Evolutionary conservation across 2,113 vertebrate genomes (phyloP).

Genomic region (Cryptoleucopteryx plumbea): DNA sequence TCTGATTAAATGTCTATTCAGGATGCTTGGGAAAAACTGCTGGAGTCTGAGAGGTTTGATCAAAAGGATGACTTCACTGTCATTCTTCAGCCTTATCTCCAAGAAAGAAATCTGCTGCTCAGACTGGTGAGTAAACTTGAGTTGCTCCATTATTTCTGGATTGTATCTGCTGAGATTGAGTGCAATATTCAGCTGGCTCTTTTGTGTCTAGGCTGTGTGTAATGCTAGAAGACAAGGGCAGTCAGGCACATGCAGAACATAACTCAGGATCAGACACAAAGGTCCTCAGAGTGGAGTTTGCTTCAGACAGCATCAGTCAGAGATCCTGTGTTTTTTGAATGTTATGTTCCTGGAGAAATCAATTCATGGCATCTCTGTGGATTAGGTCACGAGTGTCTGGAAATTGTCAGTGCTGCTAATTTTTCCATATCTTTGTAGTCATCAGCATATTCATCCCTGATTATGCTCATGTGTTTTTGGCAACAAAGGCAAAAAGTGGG

Average conservation of each 20-base stretch:
- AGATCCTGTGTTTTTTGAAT: neutral
- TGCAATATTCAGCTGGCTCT: neutral
- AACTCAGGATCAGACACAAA: neutral
- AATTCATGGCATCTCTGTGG: neutral
- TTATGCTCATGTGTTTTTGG: neutral
- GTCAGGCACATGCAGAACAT: neutral
- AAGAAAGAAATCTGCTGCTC: conserved; percentile 45
- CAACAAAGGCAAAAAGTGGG: neutral
- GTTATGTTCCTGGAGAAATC: neutral
- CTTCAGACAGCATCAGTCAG: neutral
- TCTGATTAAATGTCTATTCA: conserved; percentile 29
- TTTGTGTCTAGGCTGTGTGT: neutral
- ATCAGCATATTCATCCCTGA: neutral
- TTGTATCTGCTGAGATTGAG: neutral
- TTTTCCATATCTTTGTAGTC: neutral
- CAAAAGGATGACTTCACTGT: conserved; percentile 78
- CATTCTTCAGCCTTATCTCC: conserved; percentile 81
- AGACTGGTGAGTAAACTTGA: conserved; percentile 54
- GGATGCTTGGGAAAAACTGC: conserved; percentile 74
- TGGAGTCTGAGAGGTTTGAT: conserved; percentile 78
- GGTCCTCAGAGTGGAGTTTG: neutral
- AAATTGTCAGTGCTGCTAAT: neutral
- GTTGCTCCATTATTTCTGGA: neutral
- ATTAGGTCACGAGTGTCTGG: neutral
- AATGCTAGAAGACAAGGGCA: neutral